These are phyloP conservation scores for Brachyalestes nurse DNA, from an alignment of 2,797 vertebrate genomes.

Conservation along the genomic window DNA sequence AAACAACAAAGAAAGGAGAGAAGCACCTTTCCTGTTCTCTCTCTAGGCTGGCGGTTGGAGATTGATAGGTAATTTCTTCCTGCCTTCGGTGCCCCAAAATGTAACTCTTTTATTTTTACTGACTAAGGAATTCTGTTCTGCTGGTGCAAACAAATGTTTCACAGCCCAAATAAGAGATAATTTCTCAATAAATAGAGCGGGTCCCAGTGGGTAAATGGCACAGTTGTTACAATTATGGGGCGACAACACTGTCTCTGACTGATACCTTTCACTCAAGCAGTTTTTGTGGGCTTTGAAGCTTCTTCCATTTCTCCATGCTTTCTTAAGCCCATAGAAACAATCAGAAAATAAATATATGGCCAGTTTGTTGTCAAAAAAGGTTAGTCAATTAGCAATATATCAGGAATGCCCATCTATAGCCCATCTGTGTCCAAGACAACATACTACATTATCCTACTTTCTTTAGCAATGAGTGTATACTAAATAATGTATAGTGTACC, in stretches of 20 bases:
- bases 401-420: neutral
- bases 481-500: neutral
- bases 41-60: constrained; percentile 63
- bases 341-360: too few species aligned
- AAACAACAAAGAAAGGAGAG: constrained; percentile 40
- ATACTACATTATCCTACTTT: neutral
- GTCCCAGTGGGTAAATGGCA: neutral
- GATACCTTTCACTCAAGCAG: neutral
- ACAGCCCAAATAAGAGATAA: constrained; percentile 57
- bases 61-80: constrained; percentile 68
- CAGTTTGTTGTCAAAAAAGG: neutral
- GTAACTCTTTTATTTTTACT: constrained; percentile 66
- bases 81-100: constrained; percentile 64
- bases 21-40: constrained; percentile 43
- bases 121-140: constrained; percentile 58
- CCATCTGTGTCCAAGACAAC: neutral
- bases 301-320: too few species aligned
- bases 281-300: neutral
- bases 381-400: neutral
- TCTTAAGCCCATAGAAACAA: too few species aligned
- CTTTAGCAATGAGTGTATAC: neutral
- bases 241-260: neutral
- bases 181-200: constrained; percentile 11
- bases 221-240: neutral
- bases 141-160: constrained; percentile 40